These are phyloP conservation scores for Colius striatus DNA, from an alignment of 2,113 vertebrate species.

Conservation along the genomic window DNA sequence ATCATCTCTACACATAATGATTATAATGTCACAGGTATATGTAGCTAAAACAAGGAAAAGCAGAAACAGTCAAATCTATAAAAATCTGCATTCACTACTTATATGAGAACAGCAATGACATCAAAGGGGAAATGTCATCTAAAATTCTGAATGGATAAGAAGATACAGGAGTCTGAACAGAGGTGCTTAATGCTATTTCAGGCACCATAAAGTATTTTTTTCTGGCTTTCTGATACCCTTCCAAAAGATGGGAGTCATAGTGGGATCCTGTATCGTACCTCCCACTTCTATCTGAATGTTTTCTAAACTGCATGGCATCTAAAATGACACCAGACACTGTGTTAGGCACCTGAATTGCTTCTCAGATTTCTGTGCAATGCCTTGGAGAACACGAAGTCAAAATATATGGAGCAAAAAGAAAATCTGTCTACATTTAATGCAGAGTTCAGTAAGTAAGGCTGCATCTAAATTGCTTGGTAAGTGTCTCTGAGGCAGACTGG, in stretches of 20 bases:
- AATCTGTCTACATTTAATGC: conserved; percentile 20
- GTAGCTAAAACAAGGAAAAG: not conserved
- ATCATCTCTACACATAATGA: not conserved
- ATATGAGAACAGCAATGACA: not conserved
- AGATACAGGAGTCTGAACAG: not conserved
- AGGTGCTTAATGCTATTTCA: not conserved
- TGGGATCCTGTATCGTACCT: not conserved
- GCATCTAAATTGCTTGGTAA: conserved; percentile 52
- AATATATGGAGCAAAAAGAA: conserved; percentile 54
- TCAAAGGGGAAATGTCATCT: not conserved
- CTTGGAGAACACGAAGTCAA: not conserved
- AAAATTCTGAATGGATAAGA: not conserved
- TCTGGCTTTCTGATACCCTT: not conserved
- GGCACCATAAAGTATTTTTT: not conserved
- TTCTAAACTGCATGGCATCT: not conserved
- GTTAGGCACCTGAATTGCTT: not conserved
- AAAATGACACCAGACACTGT: not conserved
- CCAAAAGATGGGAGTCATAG: not conserved
- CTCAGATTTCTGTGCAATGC: not conserved
- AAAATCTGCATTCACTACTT: not conserved
- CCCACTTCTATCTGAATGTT: not conserved
- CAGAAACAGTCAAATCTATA: not conserved
- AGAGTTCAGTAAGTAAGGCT: conserved; percentile 32
- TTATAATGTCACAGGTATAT: accelerated
- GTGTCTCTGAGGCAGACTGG: conserved; percentile 1